These are phyloP conservation scores for Neosilurus mollespiculum DNA, from an alignment of 2,797 vertebrate species.

Conservation along the genomic window DNA sequence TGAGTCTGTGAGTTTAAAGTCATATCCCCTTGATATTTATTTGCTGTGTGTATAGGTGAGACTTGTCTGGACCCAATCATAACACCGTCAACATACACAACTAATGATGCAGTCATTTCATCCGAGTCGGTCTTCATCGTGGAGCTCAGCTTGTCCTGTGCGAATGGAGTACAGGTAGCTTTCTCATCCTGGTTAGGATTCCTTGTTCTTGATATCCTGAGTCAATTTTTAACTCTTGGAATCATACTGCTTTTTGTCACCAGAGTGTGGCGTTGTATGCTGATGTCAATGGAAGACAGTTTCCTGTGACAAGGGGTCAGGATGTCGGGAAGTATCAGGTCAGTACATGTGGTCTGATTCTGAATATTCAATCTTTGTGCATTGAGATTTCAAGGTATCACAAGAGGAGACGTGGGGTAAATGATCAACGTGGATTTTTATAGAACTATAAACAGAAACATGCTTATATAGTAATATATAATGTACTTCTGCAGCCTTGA, in stretches of 20 bases:
- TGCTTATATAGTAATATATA: neutral
- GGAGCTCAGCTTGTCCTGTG: constrained; percentile 86
- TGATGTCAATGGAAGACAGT: constrained; percentile 88
- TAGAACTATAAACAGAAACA: neutral
- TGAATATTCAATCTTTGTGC: neutral
- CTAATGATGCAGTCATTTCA: constrained; percentile 89
- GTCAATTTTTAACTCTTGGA: neutral
- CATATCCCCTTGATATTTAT: neutral
- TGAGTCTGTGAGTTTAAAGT: too few species aligned
- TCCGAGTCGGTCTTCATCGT: constrained; percentile 93
- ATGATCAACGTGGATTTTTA: neutral
- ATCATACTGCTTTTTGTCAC: neutral
- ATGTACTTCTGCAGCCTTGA: neutral
- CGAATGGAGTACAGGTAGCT: constrained; percentile 87
- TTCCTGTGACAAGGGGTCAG: constrained; percentile 91
- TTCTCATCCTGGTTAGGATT: too few species aligned
- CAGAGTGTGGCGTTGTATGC: constrained; percentile 90
- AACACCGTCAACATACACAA: constrained; percentile 89
- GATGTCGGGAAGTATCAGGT: constrained; percentile 92
- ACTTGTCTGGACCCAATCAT: constrained; percentile 86
- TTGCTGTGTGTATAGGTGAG: constrained; percentile 72
- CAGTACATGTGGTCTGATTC: neutral
- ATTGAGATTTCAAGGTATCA: neutral
- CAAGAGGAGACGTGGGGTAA: neutral
- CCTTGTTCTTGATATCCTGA: neutral